Evolutionary conservation across 2,888 invertebrate species (phyloP).

Genomic region (Anaspis maculata): DNA sequence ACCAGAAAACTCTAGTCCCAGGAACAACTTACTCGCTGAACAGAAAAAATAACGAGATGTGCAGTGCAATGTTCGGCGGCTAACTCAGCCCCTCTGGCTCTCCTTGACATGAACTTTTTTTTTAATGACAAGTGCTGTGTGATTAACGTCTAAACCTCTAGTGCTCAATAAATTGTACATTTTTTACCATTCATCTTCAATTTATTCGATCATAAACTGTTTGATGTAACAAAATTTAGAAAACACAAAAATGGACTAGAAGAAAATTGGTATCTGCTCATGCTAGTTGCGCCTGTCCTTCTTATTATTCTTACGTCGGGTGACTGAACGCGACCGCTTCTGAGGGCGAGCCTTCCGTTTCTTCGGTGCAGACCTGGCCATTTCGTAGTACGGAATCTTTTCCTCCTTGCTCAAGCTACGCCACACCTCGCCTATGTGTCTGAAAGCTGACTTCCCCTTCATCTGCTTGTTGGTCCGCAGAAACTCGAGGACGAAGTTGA

Average conservation of each 20-base stretch:
- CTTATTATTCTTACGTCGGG: not conserved
- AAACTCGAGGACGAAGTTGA: conserved; percentile 3
- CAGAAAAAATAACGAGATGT: conserved; percentile 72
- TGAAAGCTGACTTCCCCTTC: not conserved
- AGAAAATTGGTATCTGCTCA: no score
- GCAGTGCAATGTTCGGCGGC: conserved; percentile 47
- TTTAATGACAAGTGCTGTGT: conserved; percentile 10
- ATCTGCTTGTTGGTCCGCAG: not conserved
- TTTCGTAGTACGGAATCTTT: conserved; percentile 1
- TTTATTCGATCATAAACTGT: no score
- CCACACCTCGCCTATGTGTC: conserved; percentile 3
- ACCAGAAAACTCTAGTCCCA: conserved; percentile 48
- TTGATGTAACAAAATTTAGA: no score
- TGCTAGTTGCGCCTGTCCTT: not conserved
- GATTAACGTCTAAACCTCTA: conserved; percentile 1
- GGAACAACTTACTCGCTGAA: conserved; percentile 70
- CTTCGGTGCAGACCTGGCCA: conserved; percentile 2
- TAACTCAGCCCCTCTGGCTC: no score
- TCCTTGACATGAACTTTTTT: no score
- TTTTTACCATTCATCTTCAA: not conserved
- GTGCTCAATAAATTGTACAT: conserved; percentile 1
- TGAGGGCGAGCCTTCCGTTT: not conserved
- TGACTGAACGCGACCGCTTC: not conserved
- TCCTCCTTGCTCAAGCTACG: conserved; percentile 1
- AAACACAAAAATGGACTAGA: no score